phyloP scores from a whole-genome alignment of 2,113 vertebrate species.

The Microtus oregoni region DNA sequence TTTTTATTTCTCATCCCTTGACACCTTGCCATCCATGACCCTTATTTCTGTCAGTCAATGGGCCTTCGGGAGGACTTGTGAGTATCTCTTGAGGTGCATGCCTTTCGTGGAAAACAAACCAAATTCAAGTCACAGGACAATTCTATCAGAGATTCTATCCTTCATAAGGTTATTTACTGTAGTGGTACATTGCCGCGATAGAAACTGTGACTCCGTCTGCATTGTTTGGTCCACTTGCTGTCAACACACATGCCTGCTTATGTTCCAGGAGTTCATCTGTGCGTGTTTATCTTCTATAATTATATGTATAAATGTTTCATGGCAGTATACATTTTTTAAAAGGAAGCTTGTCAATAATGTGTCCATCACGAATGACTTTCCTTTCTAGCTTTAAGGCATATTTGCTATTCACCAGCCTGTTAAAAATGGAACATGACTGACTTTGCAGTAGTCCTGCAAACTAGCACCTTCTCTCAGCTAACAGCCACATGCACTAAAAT shows the following conservation, averaged over 20 bases:
- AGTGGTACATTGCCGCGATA: neutral
- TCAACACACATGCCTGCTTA: constrained; percentile 70
- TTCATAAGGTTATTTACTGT: neutral
- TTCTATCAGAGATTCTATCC: neutral
- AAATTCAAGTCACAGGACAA: constrained; percentile 19
- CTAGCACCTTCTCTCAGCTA: neutral
- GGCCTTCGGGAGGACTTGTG: neutral
- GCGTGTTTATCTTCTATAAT: constrained; percentile 79
- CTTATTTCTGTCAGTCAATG: neutral
- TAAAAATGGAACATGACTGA: constrained; percentile 22
- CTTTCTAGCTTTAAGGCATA: constrained; percentile 37
- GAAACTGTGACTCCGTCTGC: neutral
- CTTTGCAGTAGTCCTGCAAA: neutral
- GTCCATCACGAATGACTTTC: constrained; percentile 69
- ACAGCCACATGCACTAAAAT: neutral
- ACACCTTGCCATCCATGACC: neutral
- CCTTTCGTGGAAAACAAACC: constrained; percentile 37
- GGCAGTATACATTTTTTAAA: constrained; percentile 82
- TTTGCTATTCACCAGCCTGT: constrained; percentile 45
- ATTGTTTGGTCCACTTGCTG: constrained; percentile 49
- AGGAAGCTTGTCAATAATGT: constrained; percentile 77
- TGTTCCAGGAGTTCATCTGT: constrained; percentile 70
- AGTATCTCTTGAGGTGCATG: neutral
- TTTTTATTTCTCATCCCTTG: neutral
- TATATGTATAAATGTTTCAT: constrained; percentile 83